Base-by-base conservation (phyloP, 1,140 invertebrate genomes). In the Bradysia coprophila region DNA sequence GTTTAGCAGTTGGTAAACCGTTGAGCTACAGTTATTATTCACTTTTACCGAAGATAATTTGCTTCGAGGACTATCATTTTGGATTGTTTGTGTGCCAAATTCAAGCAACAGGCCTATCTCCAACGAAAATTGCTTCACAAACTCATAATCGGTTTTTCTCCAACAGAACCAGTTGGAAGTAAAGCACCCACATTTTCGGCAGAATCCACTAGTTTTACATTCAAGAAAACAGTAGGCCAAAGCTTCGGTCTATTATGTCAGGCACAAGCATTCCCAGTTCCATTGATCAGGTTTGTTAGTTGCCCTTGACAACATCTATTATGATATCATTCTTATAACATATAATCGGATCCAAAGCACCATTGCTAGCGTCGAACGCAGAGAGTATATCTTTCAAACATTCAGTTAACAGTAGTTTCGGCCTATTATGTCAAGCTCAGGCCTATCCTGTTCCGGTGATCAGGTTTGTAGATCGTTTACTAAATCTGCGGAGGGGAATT, bases 361-460 rank as follows among this genome's bases (percentile, higher is more conserved):
- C 76, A 13, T 66, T 72, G 51, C 74, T 83, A 57, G 72, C 76
- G 34, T 65, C 71, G 47, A 74, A 80, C 50, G 72, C 72, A 45
- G 78, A 80, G 64, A 71, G 72, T 52, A 73, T 70, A 38, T 69
- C 72, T 42, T 64, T 78, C 46, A 67, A 68, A 36, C 59, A 72
- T 53, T 41, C 59, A 22, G 49, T 61, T 40, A 61, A 61, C 22
- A 63, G 68, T 36, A 65, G 67, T 45, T 67, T 81, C 51, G 71
- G 76, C 45, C 61, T 91, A 41, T 68, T 84, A 16, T 90, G 86
- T 63, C 81, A 78, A 51, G 82, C 81, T 44, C 81, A 84, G 61
- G 76, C 73, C 21, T 72, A 69, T 64, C 73, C 72, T 48, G 65
- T 72, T 57, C 72, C 73, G 51, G 57, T 59, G 46, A 73, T 71